Base-by-base conservation (phyloP, 2,113 vertebrate genomes). In the Garra rufa region DNA sequence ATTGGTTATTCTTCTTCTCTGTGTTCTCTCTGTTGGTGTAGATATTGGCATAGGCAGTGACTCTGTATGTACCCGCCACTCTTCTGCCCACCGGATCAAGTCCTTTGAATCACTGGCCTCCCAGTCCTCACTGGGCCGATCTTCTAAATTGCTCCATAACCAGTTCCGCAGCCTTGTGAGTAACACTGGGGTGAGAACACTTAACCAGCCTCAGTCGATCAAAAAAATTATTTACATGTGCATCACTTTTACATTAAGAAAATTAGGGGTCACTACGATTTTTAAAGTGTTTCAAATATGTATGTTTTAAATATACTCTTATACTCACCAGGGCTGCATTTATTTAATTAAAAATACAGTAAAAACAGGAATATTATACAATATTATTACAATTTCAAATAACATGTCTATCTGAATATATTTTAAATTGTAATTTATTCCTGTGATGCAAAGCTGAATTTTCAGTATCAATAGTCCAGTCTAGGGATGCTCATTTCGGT, bases 101-200 rank as follows among this genome's bases (percentile, higher is more conserved):
- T 99, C 98, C 0, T 98, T 98, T 1, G 98, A 99, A 92, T 98
- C 97, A 14, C 92, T 98, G 88, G 96, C 96, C 90, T 96, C 96
- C 28, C 98, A 98, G 92, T 93, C 97, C 87, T 94, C 94, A 44
- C 94, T 97, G 87, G 93, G 94, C 30, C 95, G 97, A 88, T 95
- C 97, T 89, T 98, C 98, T 90, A 98, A 97, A 93, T 93, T 97
- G 89, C 94, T 98, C 90, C 97, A 98, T 92, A 97, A 96, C 92
- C 98, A 99, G 91, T 99, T 98, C 92, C 96, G 98, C 89, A 99
- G 98, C 94, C 93, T 99, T 97, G 98, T 99, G 92, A 96, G 97
- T 82, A 81, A 41, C 19, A 24, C 14, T 48, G 50, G n/a, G 21
- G 24, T 80, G 21, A 50, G 52, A 34, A 15, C 34, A 38, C 52